A percentile compares a stretch with the other conserved stretches of the same genome.
phyloP scores from a whole-genome alignment of 2,888 invertebrate genomes.

The Trichacis sp. region DNA sequence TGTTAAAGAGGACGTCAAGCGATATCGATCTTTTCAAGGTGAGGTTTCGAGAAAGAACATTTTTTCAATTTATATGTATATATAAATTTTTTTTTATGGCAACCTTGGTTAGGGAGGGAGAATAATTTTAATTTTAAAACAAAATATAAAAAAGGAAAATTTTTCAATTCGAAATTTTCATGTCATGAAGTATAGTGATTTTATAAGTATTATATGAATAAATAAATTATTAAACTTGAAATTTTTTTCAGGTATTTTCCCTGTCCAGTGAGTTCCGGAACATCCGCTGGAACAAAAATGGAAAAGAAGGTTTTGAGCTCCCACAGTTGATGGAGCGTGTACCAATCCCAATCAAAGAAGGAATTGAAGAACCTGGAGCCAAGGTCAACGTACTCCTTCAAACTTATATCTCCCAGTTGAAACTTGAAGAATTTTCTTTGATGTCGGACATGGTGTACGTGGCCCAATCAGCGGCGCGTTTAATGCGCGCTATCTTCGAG shows the following conservation, averaged over 20 bases:
- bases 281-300: slow-evolving; percentile 82
- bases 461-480: slow-evolving; percentile 94
- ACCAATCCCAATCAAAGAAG: slow-evolving; percentile 98
- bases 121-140: no score
- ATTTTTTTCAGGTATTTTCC: slow-evolving; percentile 97
- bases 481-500: slow-evolving; percentile 97
- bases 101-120: no score
- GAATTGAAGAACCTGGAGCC: slow-evolving; percentile 97
- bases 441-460: slow-evolving; percentile 99
- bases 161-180: no score
- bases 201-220: no score
- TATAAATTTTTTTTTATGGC: no score
- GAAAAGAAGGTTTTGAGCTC: slow-evolving; percentile 96
- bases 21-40: slow-evolving; percentile 92
- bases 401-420: slow-evolving; percentile 98
- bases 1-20: slow-evolving; percentile 94
- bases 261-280: slow-evolving; percentile 96
- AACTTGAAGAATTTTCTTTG: slow-evolving; percentile 97
- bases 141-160: slow-evolving; percentile 94
- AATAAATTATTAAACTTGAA: no score
- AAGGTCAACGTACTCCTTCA: slow-evolving; percentile 96
- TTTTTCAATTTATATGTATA: no score
- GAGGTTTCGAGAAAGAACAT: no score
- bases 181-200: no score
- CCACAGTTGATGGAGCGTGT: slow-evolving; percentile 94